These are phyloP conservation scores for Hyles lineata DNA, from an alignment of 2,888 invertebrate genomes.

Conservation along the genomic window DNA sequence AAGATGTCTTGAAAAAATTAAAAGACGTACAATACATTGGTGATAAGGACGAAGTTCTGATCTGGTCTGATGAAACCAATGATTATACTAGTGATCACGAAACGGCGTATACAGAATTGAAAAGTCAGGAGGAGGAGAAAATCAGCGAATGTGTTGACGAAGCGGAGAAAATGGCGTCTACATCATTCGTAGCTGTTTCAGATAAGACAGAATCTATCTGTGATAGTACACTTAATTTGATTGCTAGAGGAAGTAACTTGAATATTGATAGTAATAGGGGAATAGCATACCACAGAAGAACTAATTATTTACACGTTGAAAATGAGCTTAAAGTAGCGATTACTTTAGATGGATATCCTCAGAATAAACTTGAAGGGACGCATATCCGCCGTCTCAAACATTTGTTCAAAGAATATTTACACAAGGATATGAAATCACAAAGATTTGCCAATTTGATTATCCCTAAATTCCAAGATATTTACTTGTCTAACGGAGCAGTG, in stretches of 20 bases:
- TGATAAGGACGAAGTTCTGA: constrained; percentile 61
- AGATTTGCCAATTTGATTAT: constrained; percentile 70
- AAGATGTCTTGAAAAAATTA: constrained; percentile 59
- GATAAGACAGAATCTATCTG: constrained; percentile 66
- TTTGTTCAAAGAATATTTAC: constrained; percentile 73
- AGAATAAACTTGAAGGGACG: constrained; percentile 73
- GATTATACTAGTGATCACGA: constrained; percentile 45
- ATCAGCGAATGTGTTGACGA: constrained; percentile 27
- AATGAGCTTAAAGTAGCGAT: constrained; percentile 74
- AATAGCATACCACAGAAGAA: constrained; percentile 75
- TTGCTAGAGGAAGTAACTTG: constrained; percentile 62
- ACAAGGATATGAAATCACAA: constrained; percentile 73
- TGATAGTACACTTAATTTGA: constrained; percentile 65
- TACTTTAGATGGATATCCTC: constrained; percentile 73
- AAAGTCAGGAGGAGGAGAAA: too few species aligned
- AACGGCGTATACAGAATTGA: constrained; percentile 36
- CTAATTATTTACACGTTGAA: constrained; percentile 76
- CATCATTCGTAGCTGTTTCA: constrained; percentile 56
- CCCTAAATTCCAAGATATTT: constrained; percentile 76
- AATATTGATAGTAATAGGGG: constrained; percentile 76
- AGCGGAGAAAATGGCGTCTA: constrained; percentile 40
- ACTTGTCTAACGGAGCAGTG: constrained; percentile 75
- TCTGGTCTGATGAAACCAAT: constrained; percentile 60
- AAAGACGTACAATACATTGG: constrained; percentile 64
- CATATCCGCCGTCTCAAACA: constrained; percentile 73